Percentiles rank a stretch among this genome's conserved stretches.
Conservation (phyloP, 1,140 invertebrate genomes). For the Drosophila nigromelanica region DNA sequence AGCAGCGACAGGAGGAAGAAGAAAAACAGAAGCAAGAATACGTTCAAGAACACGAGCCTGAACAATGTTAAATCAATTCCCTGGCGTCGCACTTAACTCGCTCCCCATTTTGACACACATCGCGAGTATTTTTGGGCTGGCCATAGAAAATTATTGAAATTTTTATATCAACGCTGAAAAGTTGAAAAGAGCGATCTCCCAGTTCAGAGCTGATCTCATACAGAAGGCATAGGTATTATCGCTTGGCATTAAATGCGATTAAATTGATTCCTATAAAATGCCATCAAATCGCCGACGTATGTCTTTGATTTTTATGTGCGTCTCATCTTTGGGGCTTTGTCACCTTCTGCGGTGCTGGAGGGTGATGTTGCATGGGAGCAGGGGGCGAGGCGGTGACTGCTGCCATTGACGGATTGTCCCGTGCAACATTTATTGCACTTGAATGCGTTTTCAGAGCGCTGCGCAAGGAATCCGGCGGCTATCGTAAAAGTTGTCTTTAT, state of each 20-base stretch:
- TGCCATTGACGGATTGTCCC: slow-evolving; percentile 64
- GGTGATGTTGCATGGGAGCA: background rate
- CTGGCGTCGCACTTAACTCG: slow-evolving; percentile 67
- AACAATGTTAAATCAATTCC: slow-evolving; percentile 75
- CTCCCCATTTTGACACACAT: slow-evolving; percentile 43
- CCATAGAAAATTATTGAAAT: slow-evolving; percentile 70
- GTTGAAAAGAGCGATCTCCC: background rate
- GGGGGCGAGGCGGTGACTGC: background rate
- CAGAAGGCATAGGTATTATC: slow-evolving; percentile 43
- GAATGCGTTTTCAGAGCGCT: slow-evolving; percentile 45
- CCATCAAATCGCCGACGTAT: slow-evolving; percentile 64
- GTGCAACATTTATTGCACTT: slow-evolving; percentile 76
- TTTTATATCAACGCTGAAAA: slow-evolving; percentile 60
- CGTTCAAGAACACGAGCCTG: slow-evolving; percentile 9
- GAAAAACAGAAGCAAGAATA: slow-evolving; percentile 10
- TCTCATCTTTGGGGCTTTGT: slow-evolving; percentile 54
- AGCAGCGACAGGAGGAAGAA: slow-evolving; percentile 7
- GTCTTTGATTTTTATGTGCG: slow-evolving; percentile 68
- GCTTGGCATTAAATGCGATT: slow-evolving; percentile 77
- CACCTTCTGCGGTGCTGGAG: slow-evolving; percentile 37
- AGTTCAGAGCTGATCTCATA: slow-evolving; percentile 20
- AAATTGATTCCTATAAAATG: slow-evolving; percentile 77
- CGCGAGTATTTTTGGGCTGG: slow-evolving; percentile 54
- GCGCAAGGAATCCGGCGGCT: slow-evolving; percentile 31
- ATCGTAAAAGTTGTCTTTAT: slow-evolving; percentile 79